A percentile compares a stretch with the other conserved stretches of the same genome.
Conservation (phyloP, 2,113 vertebrate genomes). For the Phylloscopus trochiloides region DNA sequence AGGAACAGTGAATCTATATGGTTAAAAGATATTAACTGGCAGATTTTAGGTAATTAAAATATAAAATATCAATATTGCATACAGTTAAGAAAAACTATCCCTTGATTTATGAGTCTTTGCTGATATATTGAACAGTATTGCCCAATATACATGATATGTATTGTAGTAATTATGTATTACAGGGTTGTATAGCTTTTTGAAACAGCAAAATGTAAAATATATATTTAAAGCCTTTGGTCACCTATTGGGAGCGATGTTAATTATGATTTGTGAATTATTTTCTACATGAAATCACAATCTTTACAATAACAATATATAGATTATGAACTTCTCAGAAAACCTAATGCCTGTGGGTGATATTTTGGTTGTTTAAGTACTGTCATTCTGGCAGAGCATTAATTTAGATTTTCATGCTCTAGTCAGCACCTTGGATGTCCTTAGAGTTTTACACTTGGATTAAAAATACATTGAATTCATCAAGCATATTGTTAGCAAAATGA, state of each 20-base stretch:
- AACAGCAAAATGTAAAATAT: conserved; percentile 39
- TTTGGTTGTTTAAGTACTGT: conserved; percentile 68
- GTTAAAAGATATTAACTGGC: not conserved
- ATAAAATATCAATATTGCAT: not conserved
- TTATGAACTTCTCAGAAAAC: conserved; percentile 64
- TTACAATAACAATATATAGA: conserved; percentile 69
- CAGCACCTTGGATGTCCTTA: conserved; percentile 59
- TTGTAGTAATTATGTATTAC: conserved; percentile 14
- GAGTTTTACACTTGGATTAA: conserved; percentile 65
- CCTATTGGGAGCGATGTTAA: conserved; percentile 4
- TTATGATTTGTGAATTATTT: conserved; percentile 67
- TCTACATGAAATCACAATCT: conserved; percentile 57
- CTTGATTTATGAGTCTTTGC: conserved; percentile 6
- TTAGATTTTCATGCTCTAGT: conserved; percentile 63
- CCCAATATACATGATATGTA: not conserved
- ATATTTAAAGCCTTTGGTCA: conserved; percentile 33
- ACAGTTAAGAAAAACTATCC: not conserved
- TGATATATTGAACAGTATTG: conserved; percentile 2
- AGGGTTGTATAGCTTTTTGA: conserved; percentile 20
- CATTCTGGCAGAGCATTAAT: conserved; percentile 59
- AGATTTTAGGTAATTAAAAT: conserved; percentile 16
- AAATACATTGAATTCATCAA: conserved; percentile 64
- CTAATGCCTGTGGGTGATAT: conserved; percentile 53
- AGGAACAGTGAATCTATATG: not conserved
- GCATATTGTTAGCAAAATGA: conserved; percentile 59